Conservation (phyloP, 2,113 vertebrate genomes). For the Orientallactaga bullata region DNA sequence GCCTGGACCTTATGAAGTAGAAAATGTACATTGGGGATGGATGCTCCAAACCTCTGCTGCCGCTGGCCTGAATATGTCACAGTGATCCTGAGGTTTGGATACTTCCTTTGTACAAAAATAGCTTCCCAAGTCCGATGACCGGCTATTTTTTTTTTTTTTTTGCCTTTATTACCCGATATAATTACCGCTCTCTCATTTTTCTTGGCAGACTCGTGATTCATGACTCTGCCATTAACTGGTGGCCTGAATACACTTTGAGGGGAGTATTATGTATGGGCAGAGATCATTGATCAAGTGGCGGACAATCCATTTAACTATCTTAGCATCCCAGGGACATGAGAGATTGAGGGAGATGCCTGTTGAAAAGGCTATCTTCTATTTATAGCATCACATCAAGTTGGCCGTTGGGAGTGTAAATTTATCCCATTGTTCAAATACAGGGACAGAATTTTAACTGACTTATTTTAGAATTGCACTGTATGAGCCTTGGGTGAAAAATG, state of each 20-base stretch:
- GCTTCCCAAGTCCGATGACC: conserved; percentile 36
- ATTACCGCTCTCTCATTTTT: conserved; percentile 38
- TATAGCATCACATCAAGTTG: conserved; percentile 40
- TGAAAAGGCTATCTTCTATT: conserved; percentile 32
- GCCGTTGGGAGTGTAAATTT: neutral
- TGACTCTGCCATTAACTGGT: conserved; percentile 34
- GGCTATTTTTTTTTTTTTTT: conserved; percentile 55
- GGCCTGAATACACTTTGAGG: neutral
- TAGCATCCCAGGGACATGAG: neutral
- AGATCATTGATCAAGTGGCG: conserved; percentile 27
- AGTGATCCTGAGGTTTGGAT: conserved; percentile 6
- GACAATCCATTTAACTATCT: conserved; percentile 20
- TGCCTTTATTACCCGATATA: conserved; percentile 62
- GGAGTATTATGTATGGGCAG: conserved; percentile 20
- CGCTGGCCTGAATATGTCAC: conserved; percentile 47
- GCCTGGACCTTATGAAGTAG: neutral
- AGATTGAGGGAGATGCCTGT: neutral
- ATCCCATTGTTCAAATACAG: conserved; percentile 44
- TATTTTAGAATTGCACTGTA: neutral
- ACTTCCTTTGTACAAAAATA: conserved; percentile 62
- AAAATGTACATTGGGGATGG: neutral
- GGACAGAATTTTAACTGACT: neutral
- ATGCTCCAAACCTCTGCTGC: neutral
- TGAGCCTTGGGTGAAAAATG: neutral
- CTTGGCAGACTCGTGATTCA: conserved; percentile 48